Evolutionary conservation across 53 echinoderm and acorn worm species (phyloP).

Genomic region (Henricia sp.): DNA sequence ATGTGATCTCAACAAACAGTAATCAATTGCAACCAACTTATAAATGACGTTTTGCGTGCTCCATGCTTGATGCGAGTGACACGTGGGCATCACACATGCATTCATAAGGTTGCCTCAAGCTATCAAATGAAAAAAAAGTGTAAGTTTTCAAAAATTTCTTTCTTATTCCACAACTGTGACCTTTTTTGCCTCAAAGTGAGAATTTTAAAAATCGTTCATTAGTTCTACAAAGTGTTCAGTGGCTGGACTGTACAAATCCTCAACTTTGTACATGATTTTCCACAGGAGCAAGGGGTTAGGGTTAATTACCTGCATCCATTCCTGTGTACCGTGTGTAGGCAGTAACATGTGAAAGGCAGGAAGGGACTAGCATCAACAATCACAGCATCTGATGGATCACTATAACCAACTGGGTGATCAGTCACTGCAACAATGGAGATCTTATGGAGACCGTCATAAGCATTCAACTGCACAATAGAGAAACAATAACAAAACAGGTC

Average conservation of each 20-base stretch:
- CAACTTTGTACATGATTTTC: too few relatives aligned
- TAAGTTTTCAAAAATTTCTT: too few relatives aligned
- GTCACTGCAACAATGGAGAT: slow-evolving; percentile 77
- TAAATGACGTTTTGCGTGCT: too few relatives aligned
- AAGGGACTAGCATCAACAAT: slow-evolving; percentile 80
- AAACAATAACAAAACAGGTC: neutral
- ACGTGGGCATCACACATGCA: too few relatives aligned
- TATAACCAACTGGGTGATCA: slow-evolving; percentile 86
- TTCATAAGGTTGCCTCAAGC: too few relatives aligned
- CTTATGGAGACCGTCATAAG: slow-evolving; percentile 74
- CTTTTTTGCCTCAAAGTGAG: too few relatives aligned
- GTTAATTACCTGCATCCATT: slow-evolving; percentile 68
- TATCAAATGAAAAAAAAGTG: too few relatives aligned
- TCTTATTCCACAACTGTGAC: too few relatives aligned
- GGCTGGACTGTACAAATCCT: neutral
- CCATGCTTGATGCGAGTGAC: too few relatives aligned
- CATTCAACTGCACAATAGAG: slow-evolving; percentile 74
- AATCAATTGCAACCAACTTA: too few relatives aligned
- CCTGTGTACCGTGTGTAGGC: slow-evolving; percentile 69
- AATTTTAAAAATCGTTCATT: neutral
- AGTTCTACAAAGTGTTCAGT: neutral
- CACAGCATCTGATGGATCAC: slow-evolving; percentile 78
- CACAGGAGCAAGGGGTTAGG: neutral
- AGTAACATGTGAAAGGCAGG: slow-evolving; percentile 80
- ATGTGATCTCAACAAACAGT: too few relatives aligned